Evolutionary conservation across 1,140 invertebrate species (phyloP).

Genomic region (Eumeta japonica): DNA sequence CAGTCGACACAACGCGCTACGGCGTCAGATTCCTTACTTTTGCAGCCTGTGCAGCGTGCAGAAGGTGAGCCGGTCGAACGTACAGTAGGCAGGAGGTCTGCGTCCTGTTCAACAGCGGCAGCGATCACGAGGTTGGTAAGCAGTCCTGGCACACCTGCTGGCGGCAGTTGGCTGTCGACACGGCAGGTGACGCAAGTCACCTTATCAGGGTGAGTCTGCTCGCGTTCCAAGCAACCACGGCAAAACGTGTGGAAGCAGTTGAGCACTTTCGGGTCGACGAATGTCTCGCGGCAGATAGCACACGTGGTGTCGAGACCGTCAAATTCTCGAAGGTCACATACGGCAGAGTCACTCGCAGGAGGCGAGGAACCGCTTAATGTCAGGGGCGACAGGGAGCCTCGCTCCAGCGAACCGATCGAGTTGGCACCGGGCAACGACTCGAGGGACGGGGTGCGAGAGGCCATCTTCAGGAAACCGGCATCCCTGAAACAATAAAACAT

Average conservation of each 20-base stretch:
- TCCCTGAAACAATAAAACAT: slow-evolving; percentile 48
- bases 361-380: slow-evolving; percentile 80
- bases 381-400: slow-evolving; percentile 70
- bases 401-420: slow-evolving; percentile 81
- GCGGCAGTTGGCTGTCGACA: slow-evolving; percentile 64
- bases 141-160: slow-evolving; percentile 62
- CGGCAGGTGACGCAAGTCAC: slow-evolving; percentile 80
- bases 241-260: slow-evolving; percentile 85
- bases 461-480: slow-evolving; percentile 61
- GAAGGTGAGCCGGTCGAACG: slow-evolving; percentile 41
- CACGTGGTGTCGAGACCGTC: slow-evolving; percentile 68
- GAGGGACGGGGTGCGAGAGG: slow-evolving; percentile 77
- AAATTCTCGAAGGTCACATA: slow-evolving; percentile 64
- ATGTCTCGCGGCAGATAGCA: slow-evolving; percentile 77
- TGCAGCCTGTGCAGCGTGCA: slow-evolving; percentile 82
- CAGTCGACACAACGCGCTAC: slow-evolving; percentile 93
- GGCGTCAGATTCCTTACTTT: slow-evolving; percentile 81
- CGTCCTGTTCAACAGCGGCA: slow-evolving; percentile 59
- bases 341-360: slow-evolving; percentile 75
- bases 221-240: slow-evolving; percentile 74
- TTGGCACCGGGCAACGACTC: slow-evolving; percentile 86
- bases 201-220: slow-evolving; percentile 73
- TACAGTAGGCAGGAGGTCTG: slow-evolving; percentile 50
- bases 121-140: slow-evolving; percentile 67
- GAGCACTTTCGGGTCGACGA: slow-evolving; percentile 70